These are phyloP conservation scores for Elysia crispata DNA, from an alignment of 2,888 invertebrate genomes.

Conservation along the genomic window DNA sequence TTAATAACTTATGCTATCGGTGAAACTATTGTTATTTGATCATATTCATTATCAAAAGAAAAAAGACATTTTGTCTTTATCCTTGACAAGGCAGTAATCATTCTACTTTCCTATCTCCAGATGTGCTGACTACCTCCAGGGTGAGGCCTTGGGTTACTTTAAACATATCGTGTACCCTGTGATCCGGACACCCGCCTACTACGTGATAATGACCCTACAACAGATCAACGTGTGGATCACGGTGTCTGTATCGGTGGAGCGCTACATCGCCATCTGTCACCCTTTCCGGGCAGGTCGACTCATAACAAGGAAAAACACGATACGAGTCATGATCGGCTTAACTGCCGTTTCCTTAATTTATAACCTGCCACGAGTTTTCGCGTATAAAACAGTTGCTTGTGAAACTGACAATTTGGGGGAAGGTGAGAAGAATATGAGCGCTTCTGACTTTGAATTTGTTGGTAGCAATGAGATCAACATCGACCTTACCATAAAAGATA, in stretches of 20 bases:
- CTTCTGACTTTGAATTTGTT: no score
- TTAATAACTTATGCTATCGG: no score
- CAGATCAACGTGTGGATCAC: slow-evolving; percentile 73
- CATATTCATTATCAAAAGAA: no score
- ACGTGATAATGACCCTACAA: slow-evolving; percentile 71
- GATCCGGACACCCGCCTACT: slow-evolving; percentile 67
- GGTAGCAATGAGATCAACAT: no score
- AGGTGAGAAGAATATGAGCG: no score
- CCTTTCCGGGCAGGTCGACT: slow-evolving; percentile 69
- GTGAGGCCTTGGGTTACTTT: slow-evolving; percentile 58
- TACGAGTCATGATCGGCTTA: slow-evolving; percentile 62
- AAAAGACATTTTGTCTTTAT: no score
- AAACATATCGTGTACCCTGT: slow-evolving; percentile 66
- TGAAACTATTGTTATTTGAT: no score
- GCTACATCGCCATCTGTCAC: slow-evolving; percentile 74
- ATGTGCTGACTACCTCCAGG: slow-evolving; percentile 57
- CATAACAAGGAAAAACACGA: slow-evolving; percentile 66
- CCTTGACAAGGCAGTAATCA: no score
- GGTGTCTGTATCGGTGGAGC: slow-evolving; percentile 72
- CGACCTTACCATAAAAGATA: no score
- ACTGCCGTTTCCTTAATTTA: slow-evolving; percentile 62
- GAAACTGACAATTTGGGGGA: not conserved
- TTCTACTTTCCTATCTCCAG: slow-evolving; percentile 22
- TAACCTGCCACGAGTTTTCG: slow-evolving; percentile 71
- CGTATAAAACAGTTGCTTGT: slow-evolving; percentile 52